Evolutionary conservation across 1,140 invertebrate genomes (phyloP), one percentile per base, ranked within the genome.

Genomic region (Centruroides sculpturatus): DNA sequence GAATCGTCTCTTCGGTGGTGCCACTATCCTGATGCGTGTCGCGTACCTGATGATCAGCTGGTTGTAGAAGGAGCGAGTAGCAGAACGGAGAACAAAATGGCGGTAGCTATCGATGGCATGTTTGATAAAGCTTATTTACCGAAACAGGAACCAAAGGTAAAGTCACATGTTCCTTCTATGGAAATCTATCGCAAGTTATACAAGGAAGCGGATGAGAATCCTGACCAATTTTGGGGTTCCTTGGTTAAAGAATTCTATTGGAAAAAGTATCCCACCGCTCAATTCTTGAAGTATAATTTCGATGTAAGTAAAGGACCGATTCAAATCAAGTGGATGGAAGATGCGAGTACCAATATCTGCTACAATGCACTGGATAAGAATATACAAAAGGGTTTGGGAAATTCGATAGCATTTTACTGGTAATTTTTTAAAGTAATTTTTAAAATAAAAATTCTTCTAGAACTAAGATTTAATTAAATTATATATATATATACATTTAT

Each of bases 391-490:
- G 92, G 91, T 36, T 72, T 86, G 50, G 92, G 89, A 12, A 87
- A 95, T 68, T 90, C 86, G 74, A 81, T 96, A 50, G 93, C 94
- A 5, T 98, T 86, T 76, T 93, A 90, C 71, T 98, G 92, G 92
- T 95, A 76, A 85, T 34, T 7, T 23, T 59, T 55, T 34, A n/a
- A n/a, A n/a, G 35, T 7, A 3, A 52, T 55, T 50, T 59, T 59
- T 59, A 13, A 55, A 46, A 23, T 10, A 53, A 23, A 47, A 23
- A 23, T 23, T 23, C 23, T 23, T 23, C 23, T 23, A 23, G 23
- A 23, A 23, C 23, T 23, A 23, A 23, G 23, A 23, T 23, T 23
- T 23, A 23, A 23, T 23, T 23, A 23, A 23, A 23, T 23, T 23
- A 23, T 23, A 23, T 23, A 23, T 23, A 1, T 23, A 23, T 23